These are phyloP conservation scores for Cheilosia pagana DNA, from an alignment of 2,888 invertebrate species.

Conservation along the genomic window DNA sequence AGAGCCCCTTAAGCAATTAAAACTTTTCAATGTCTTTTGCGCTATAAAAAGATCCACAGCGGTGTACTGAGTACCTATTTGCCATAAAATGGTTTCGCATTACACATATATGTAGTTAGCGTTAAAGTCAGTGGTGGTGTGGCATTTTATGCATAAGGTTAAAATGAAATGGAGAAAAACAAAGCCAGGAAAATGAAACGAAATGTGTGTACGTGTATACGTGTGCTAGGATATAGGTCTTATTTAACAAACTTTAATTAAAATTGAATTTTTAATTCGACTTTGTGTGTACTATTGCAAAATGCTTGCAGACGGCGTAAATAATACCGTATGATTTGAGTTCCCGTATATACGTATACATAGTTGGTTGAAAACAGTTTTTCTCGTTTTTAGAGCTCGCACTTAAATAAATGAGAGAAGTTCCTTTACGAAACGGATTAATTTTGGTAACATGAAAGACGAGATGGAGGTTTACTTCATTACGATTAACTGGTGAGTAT, in stretches of 20 bases:
- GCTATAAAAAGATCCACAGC: conserved; percentile 65
- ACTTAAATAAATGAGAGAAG: conserved; percentile 70
- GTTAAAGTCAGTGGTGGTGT: conserved; percentile 55
- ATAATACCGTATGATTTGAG: conserved; percentile 59
- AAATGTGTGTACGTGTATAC: conserved; percentile 37
- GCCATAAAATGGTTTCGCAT: conserved; percentile 71
- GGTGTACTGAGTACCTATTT: conserved; percentile 73
- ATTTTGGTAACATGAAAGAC: conserved; percentile 45
- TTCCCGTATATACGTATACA: conserved; percentile 20
- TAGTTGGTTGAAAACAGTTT: conserved; percentile 42
- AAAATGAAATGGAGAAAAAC: conserved; percentile 34
- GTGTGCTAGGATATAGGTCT: conserved; percentile 53
- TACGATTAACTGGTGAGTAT: conserved; percentile 1
- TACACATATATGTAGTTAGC: conserved; percentile 27
- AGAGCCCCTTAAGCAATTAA: conserved; percentile 65
- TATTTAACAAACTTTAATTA: conserved; percentile 75
- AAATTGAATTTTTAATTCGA: conserved; percentile 75
- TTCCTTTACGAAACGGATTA: conserved; percentile 72
- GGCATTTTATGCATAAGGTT: conserved; percentile 45
- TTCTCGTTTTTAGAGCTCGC: conserved; percentile 13
- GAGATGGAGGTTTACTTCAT: conserved; percentile 41
- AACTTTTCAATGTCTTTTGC: conserved; percentile 66
- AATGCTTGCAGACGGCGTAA: conserved; percentile 34
- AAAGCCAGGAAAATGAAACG: conserved; percentile 36
- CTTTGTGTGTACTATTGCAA: conserved; percentile 39